Percentiles rank a stretch among this genome's conserved stretches.
phyloP scores from a whole-genome alignment of 2,797 vertebrate genomes.

The Mionectes olivaceus region DNA sequence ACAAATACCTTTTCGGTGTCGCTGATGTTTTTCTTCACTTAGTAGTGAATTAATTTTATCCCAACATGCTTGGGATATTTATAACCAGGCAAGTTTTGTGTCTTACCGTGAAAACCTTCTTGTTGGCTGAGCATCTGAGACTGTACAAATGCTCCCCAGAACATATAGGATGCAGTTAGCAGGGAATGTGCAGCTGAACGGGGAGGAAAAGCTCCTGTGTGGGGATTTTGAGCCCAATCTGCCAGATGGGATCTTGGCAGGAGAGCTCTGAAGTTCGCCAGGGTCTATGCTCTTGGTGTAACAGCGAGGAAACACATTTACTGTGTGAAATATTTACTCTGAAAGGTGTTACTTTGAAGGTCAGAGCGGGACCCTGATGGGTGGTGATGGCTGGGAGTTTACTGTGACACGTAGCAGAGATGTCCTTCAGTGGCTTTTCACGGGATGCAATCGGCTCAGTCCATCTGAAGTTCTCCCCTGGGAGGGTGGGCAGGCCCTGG shows the following conservation, averaged over 20 bases:
- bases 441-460: not conserved
- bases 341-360: not conserved
- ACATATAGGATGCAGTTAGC: not conserved
- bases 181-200: not conserved
- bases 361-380: not conserved
- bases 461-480: not conserved
- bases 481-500: fast-evolving
- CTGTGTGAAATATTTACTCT: not conserved
- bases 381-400: not conserved
- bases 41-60: not conserved
- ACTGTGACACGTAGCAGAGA: fast-evolving
- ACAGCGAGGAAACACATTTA: not conserved
- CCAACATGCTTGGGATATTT: not conserved
- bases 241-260: not conserved
- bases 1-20: not conserved
- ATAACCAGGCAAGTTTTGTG: not conserved
- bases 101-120: not conserved
- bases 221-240: not conserved
- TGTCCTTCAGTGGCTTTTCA: fast-evolving
- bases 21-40: not conserved
- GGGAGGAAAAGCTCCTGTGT: not conserved
- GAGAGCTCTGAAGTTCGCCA: not conserved
- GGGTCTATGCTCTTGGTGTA: not conserved
- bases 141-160: not conserved
- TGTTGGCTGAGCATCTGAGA: not conserved